Evolutionary conservation across 23 tunicate genomes (phyloP).

Genomic region (Clavelina lepadiformis): DNA sequence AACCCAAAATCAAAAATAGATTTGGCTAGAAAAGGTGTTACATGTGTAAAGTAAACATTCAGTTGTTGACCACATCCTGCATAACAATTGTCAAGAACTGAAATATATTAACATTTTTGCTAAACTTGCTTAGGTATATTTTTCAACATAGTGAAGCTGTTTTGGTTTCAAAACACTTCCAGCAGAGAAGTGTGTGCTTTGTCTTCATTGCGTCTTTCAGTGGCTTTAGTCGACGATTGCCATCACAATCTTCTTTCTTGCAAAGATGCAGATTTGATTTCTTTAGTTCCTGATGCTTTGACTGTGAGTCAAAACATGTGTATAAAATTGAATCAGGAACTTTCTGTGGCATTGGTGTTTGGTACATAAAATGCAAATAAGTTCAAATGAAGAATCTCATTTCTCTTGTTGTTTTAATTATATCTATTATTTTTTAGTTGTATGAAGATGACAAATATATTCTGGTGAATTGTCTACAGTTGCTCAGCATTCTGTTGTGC

Average conservation of each 20-base stretch:
- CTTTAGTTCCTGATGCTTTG: neutral
- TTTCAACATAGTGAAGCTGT: constrained; percentile 13
- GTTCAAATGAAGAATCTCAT: too few relatives aligned
- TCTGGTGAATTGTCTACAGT: neutral
- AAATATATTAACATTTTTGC: too few relatives aligned
- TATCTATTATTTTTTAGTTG: constrained; percentile 2
- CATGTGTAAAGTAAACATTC: too few relatives aligned
- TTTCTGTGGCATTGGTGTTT: too few relatives aligned
- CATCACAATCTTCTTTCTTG: neutral
- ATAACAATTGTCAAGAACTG: too few relatives aligned
- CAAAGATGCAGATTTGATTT: constrained; percentile 7
- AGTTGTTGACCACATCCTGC: too few relatives aligned
- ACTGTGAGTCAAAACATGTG: too few relatives aligned
- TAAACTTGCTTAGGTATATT: constrained; percentile 23
- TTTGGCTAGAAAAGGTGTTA: constrained; percentile 16
- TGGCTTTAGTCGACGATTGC: constrained; percentile 22
- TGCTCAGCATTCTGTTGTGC: constrained; percentile 1
- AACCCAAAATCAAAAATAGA: constrained; percentile 9
- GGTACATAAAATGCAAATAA: too few relatives aligned
- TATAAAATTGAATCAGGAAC: too few relatives aligned
- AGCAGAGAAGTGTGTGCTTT: neutral
- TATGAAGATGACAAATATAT: constrained; percentile 1
- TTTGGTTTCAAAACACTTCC: neutral
- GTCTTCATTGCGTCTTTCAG: constrained; percentile 4
- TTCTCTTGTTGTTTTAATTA: neutral